Percentiles rank a stretch among this genome's conserved stretches.
Evolutionary conservation across 1,140 invertebrate species (phyloP).

Genomic region (Plodia interpunctella): DNA sequence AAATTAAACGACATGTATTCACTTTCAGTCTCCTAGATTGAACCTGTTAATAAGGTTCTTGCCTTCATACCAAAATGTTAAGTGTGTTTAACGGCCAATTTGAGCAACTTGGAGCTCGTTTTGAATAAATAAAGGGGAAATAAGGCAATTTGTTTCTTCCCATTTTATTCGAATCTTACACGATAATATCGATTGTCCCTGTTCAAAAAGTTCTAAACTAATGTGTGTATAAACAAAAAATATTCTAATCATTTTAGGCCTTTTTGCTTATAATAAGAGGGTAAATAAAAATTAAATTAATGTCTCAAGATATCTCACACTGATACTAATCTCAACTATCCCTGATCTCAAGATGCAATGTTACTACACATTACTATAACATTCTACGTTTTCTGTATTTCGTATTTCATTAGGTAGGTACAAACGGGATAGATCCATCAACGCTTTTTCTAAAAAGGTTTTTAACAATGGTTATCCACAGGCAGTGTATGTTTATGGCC

Average conservation of each 20-base stretch:
- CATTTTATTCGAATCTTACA: constrained; percentile 40
- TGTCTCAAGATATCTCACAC: too few relatives aligned
- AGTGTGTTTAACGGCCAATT: constrained; percentile 50
- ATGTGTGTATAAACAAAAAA: too few relatives aligned
- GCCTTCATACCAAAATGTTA: constrained; percentile 46
- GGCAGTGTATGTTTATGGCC: constrained; percentile 29
- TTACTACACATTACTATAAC: too few relatives aligned
- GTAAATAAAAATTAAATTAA: too few relatives aligned
- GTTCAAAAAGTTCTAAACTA: too few relatives aligned
- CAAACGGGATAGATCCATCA: neutral
- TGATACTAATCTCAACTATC: too few relatives aligned
- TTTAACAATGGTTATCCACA: constrained; percentile 24
- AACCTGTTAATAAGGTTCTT: constrained; percentile 51
- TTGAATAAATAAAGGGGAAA: constrained; percentile 56
- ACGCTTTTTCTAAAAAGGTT: neutral
- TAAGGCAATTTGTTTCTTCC: constrained; percentile 60
- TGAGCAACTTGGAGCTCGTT: constrained; percentile 51
- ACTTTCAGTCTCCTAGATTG: constrained; percentile 33
- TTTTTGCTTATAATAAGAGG: too few relatives aligned
- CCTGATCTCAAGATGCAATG: too few relatives aligned
- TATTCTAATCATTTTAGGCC: too few relatives aligned
- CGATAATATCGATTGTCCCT: too few relatives aligned
- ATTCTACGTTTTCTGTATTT: too few relatives aligned
- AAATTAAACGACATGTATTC: constrained; percentile 36
- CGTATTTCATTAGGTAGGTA: too few relatives aligned